Evolutionary conservation across 2,888 invertebrate genomes (phyloP).

Genomic region (Chouioia cunea): DNA sequence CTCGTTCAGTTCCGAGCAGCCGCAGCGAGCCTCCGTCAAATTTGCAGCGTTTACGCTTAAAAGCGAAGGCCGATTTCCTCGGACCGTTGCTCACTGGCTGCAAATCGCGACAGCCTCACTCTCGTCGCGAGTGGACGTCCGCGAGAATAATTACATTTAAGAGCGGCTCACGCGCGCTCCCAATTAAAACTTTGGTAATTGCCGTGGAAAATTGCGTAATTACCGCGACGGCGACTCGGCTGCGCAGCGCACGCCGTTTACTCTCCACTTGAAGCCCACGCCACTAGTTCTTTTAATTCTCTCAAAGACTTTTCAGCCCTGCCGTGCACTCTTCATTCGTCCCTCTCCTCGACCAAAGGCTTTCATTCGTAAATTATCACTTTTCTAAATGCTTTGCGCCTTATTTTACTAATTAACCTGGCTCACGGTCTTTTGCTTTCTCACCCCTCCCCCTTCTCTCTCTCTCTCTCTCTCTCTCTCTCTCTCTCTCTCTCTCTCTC

Average conservation of each 20-base stretch:
- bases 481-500: no score
- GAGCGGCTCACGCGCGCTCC: constrained; percentile 58
- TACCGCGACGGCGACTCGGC: constrained; percentile 49
- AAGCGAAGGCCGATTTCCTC: no score
- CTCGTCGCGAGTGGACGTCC: constrained; percentile 47
- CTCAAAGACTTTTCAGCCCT: constrained; percentile 18
- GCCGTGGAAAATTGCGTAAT: constrained; percentile 62
- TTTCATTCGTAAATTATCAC: constrained; percentile 21
- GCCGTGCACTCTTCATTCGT: no score
- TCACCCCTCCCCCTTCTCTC: background rate
- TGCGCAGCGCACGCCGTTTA: constrained; percentile 41
- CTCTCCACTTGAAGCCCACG: constrained; percentile 16
- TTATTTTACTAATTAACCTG: no score
- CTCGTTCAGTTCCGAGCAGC: no score
- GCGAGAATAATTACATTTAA: constrained; percentile 60
- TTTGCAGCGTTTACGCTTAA: no score
- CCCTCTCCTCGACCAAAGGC: no score
- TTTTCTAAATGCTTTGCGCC: background rate
- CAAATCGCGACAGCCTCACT: no score
- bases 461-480: constrained; percentile 3
- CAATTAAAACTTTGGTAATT: constrained; percentile 66
- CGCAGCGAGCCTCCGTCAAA: no score
- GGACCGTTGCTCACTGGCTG: no score
- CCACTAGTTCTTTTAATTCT: constrained; percentile 32
- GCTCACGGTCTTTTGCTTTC: background rate